A percentile compares a stretch with the other conserved stretches of the same genome.
These are phyloP conservation scores for Ptychochromis oligacanthus DNA, from an alignment of 2,113 vertebrate species.

Conservation along the genomic window DNA sequence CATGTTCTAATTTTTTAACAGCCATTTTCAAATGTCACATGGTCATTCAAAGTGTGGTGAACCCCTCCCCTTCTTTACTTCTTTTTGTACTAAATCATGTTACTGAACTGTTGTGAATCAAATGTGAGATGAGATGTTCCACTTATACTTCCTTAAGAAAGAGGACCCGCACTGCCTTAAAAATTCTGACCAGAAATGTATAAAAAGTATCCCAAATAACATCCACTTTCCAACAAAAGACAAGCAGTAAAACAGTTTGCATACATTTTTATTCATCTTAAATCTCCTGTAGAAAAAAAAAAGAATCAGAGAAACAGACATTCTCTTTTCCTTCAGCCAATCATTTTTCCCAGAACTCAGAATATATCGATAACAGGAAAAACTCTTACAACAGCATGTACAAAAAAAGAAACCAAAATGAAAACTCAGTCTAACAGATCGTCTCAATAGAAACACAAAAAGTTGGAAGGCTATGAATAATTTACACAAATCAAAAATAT, in stretches of 20 bases:
- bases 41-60: no score
- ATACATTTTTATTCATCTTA: constrained; percentile 80
- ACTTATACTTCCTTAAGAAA: not conserved
- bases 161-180: no score
- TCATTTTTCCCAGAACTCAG: constrained; percentile 66
- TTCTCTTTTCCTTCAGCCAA: constrained; percentile 74
- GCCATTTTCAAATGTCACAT: no score
- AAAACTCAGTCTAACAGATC: constrained; percentile 63
- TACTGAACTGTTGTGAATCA: not conserved
- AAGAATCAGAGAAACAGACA: constrained; percentile 75
- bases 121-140: not conserved
- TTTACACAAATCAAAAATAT: constrained; percentile 74
- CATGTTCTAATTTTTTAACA: no score
- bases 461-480: constrained; percentile 75
- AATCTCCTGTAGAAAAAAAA: constrained; percentile 76
- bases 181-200: not conserved
- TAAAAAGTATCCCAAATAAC: not conserved
- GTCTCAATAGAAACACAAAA: constrained; percentile 73
- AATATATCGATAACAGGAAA: constrained; percentile 72
- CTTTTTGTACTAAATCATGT: not conserved
- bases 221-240: not conserved
- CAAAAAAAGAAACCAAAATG: constrained; percentile 73
- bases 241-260: constrained; percentile 59
- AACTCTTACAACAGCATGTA: constrained; percentile 76
- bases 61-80: no score